Evolutionary conservation across 2,797 vertebrate genomes (phyloP).

Genomic region (Cynodonichthys magdalenae): DNA sequence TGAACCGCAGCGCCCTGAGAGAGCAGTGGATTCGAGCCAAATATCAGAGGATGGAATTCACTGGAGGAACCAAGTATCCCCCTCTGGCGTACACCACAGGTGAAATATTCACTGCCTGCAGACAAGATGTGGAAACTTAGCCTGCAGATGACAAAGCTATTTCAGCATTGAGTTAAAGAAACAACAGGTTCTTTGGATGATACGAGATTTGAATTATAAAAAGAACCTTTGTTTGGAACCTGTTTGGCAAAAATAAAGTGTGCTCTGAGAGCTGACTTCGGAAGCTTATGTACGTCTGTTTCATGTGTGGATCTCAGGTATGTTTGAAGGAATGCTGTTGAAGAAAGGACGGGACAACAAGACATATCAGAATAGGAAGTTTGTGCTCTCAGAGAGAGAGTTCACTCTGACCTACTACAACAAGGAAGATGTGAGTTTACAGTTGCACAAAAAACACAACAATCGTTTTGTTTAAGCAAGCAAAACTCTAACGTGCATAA

Average conservation of each 20-base stretch:
- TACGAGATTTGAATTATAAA: constrained; percentile 15
- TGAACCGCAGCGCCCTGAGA: constrained; percentile 82
- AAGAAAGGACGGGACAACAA: constrained; percentile 88
- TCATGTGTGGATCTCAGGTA: constrained; percentile 72
- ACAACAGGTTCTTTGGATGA: constrained; percentile 32
- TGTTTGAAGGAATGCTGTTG: constrained; percentile 88
- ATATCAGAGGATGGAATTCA: constrained; percentile 91
- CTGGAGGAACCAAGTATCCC: constrained; percentile 75
- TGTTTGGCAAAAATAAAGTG: neutral
- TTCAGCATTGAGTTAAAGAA: neutral
- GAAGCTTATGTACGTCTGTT: neutral
- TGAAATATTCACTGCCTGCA: constrained; percentile 54
- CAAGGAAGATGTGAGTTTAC: constrained; percentile 88
- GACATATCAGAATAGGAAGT: constrained; percentile 88
- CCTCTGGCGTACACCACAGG: constrained; percentile 83
- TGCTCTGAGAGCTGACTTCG: neutral
- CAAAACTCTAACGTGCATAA: neutral
- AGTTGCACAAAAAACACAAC: neutral
- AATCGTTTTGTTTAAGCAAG: neutral
- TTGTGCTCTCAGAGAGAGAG: constrained; percentile 86
- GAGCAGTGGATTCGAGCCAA: constrained; percentile 97
- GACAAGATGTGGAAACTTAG: neutral
- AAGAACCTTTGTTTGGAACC: neutral
- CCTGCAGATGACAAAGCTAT: neutral
- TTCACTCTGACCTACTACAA: constrained; percentile 89